phyloP scores from a whole-genome alignment of 2,888 invertebrate genomes.

The Scaeva pyrastri region DNA sequence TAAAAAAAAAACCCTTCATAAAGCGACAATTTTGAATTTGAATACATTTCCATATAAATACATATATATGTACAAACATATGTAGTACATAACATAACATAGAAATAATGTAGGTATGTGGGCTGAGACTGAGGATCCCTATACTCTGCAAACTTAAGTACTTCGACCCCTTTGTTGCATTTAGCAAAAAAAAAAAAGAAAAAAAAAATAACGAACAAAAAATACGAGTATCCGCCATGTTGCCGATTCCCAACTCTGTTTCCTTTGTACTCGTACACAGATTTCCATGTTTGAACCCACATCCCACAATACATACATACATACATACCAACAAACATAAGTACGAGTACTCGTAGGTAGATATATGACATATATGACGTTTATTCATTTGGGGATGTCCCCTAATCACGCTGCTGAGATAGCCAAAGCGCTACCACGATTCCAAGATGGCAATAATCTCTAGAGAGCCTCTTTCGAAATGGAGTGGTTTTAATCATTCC shows the following conservation, averaged over 20 bases:
- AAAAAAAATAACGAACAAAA: constrained; percentile 36
- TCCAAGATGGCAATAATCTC: constrained; percentile 77
- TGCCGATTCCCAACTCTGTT: constrained; percentile 53
- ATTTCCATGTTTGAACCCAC: background rate
- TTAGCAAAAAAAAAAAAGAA: constrained; percentile 32
- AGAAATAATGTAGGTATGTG: constrained; percentile 29
- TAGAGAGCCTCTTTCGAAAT: constrained; percentile 76
- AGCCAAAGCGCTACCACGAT: constrained; percentile 56
- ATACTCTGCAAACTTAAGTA: constrained; percentile 51
- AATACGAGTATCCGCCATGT: constrained; percentile 69
- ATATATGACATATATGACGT: constrained; percentile 9
- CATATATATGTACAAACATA: too few relatives aligned
- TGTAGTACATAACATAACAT: background rate
- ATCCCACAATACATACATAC: background rate
- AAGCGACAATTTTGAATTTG: constrained; percentile 56
- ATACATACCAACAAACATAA: too few relatives aligned
- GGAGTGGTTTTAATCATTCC: constrained; percentile 71
- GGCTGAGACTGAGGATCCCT: constrained; percentile 55
- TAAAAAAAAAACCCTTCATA: constrained; percentile 40
- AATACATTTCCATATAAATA: constrained; percentile 61
- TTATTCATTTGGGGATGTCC: constrained; percentile 41
- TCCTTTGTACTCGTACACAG: constrained; percentile 34
- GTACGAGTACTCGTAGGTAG: too few relatives aligned
- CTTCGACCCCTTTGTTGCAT: constrained; percentile 71
- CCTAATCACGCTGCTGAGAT: constrained; percentile 64